Conservation (phyloP, 2,888 invertebrate species). For the Drosophila prostipennis region DNA sequence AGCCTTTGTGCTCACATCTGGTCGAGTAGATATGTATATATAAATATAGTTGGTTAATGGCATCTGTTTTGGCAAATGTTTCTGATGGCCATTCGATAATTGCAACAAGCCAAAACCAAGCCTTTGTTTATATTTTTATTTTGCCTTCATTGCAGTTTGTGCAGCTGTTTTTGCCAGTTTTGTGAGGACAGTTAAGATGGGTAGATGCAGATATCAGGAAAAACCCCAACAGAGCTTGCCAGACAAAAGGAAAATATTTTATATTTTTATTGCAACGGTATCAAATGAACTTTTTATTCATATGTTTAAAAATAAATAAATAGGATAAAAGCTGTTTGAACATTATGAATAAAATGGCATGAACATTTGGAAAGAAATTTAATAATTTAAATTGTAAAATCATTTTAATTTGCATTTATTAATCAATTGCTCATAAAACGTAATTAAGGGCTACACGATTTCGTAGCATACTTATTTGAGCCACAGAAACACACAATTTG, state of each 20-base stretch:
- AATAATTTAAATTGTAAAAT: no score
- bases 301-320: background rate
- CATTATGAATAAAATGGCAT: no score
- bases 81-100: constrained; percentile 44
- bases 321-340: background rate
- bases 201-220: constrained; percentile 1
- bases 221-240: background rate
- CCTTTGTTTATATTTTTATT: constrained; percentile 17
- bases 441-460: background rate
- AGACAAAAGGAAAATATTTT: background rate
- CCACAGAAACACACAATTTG: background rate
- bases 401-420: background rate
- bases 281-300: background rate
- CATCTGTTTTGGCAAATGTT: constrained; percentile 63
- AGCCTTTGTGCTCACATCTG: constrained; percentile 42
- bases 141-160: constrained; percentile 41
- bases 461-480: constrained; percentile 44
- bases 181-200: constrained; percentile 37
- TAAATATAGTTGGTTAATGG: constrained; percentile 41
- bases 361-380: background rate
- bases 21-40: constrained; percentile 3
- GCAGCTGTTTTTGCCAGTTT: constrained; percentile 54
- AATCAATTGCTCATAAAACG: background rate
- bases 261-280: background rate
- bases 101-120: constrained; percentile 51